A percentile compares a stretch with the other conserved stretches of the same genome.
Evolutionary conservation across 1,140 invertebrate genomes (phyloP).

Genomic region (Eriosoma lanigerum): DNA sequence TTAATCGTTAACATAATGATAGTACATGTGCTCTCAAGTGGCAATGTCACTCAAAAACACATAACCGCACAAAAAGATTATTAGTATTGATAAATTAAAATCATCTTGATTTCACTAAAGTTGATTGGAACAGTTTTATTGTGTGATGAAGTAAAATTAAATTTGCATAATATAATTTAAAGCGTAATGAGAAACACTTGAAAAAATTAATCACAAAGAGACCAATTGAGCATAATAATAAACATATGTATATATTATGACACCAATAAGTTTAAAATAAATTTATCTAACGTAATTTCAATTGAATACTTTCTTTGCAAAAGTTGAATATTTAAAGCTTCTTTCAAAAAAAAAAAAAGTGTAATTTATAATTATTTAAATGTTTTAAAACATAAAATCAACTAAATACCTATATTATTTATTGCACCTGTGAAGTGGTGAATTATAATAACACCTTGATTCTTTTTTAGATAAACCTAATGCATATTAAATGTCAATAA

Average conservation of each 20-base stretch:
- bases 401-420: too few relatives aligned
- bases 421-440: too few relatives aligned
- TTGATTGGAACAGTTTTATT: background rate
- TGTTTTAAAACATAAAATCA: too few relatives aligned
- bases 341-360: too few relatives aligned
- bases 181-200: background rate
- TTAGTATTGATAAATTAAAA: too few relatives aligned
- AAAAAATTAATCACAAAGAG: background rate
- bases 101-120: too few relatives aligned
- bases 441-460: too few relatives aligned
- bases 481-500: too few relatives aligned
- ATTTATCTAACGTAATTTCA: background rate
- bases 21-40: background rate
- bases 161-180: background rate
- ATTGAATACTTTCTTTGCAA: background rate
- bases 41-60: background rate
- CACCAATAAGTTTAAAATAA: background rate
- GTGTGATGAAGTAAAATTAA: background rate
- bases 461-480: too few relatives aligned
- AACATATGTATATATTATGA: background rate
- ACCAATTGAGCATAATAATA: background rate
- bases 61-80: background rate
- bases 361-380: too few relatives aligned
- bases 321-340: too few relatives aligned
- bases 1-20: slow-evolving; percentile 2